These are phyloP conservation scores for Propithecus coquereli DNA, from an alignment of 2,113 vertebrate species.

Conservation along the genomic window DNA sequence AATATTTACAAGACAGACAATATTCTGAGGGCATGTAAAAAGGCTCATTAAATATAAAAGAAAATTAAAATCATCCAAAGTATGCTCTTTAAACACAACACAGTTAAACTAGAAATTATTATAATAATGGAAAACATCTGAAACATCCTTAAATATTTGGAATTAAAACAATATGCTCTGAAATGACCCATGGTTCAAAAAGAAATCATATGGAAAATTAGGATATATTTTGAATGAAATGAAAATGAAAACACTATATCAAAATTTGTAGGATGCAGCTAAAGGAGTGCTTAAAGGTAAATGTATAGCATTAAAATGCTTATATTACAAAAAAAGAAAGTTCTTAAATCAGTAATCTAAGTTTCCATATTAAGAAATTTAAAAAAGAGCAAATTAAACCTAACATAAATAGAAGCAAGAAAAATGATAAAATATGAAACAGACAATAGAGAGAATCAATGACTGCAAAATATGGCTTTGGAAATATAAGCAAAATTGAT, in stretches of 20 bases:
- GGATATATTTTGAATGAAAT: neutral
- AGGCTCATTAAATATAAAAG: neutral
- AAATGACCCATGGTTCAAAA: neutral
- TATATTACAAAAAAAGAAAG: neutral
- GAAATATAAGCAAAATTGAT: neutral
- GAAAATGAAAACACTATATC: neutral
- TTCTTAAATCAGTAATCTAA: neutral
- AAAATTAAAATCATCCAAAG: neutral
- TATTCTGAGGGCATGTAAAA: neutral
- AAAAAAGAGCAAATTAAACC: neutral
- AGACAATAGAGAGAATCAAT: neutral
- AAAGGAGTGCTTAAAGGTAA: neutral
- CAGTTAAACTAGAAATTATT: slow-evolving; percentile 14
- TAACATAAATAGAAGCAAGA: neutral
- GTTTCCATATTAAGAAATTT: neutral
- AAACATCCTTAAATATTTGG: neutral
- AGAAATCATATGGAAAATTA: neutral
- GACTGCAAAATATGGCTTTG: neutral
- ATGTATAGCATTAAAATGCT: neutral
- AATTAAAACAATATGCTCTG: neutral
- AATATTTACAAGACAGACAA: neutral
- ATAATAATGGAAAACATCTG: neutral
- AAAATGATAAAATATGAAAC: neutral
- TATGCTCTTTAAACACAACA: neutral
- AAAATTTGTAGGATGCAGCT: neutral